Conservation (phyloP, 2,888 invertebrate genomes). For the Caenorhabditis sp. region DNA sequence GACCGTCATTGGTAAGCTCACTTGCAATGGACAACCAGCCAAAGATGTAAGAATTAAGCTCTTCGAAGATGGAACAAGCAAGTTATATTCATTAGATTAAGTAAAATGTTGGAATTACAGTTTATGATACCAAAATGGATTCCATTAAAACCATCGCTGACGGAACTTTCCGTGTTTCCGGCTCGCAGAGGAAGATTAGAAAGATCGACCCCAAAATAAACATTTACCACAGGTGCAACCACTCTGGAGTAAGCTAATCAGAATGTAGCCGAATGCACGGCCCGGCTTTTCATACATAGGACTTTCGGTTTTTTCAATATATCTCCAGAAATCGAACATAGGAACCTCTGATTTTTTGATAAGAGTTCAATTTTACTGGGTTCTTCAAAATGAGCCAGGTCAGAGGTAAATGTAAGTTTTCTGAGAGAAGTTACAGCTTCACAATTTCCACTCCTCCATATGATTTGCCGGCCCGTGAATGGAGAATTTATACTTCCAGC, state of each 20-base stretch:
- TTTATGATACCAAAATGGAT: constrained; percentile 72
- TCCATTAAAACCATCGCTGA: constrained; percentile 66
- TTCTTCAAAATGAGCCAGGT: too few relatives aligned
- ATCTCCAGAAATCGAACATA: too few relatives aligned
- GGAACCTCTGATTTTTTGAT: too few relatives aligned
- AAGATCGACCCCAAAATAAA: constrained; percentile 63
- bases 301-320: too few relatives aligned
- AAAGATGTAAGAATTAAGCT: constrained; percentile 28
- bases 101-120: constrained; percentile 13
- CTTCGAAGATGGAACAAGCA: constrained; percentile 47
- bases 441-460: too few relatives aligned
- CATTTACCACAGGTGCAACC: constrained; percentile 60
- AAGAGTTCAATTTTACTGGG: too few relatives aligned
- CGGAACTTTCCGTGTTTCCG: constrained; percentile 66
- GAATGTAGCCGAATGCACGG: too few relatives aligned
- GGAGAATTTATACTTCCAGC: constrained; percentile 16
- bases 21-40: constrained; percentile 38
- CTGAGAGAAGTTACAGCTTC: too few relatives aligned
- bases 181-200: constrained; percentile 59
- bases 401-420: too few relatives aligned
- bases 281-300: too few relatives aligned
- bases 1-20: constrained; percentile 33
- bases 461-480: too few relatives aligned
- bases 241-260: constrained; percentile 35
- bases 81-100: too few relatives aligned